Conservation (phyloP, 2,797 vertebrate genomes). For the Hippopotamyrus pictus region DNA sequence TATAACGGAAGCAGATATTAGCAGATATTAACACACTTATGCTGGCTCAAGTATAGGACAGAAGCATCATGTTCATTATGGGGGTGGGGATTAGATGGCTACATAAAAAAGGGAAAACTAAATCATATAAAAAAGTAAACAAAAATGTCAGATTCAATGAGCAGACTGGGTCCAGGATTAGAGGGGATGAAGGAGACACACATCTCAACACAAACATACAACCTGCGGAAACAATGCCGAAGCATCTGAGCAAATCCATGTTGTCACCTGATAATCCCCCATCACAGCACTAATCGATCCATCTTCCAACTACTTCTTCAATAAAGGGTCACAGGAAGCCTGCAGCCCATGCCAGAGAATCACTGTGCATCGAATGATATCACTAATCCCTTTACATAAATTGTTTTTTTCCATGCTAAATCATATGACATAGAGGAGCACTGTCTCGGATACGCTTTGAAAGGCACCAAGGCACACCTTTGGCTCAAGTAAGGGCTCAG, state of each 20-base stretch:
- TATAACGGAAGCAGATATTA: background rate
- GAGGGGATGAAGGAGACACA: background rate
- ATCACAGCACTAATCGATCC: background rate
- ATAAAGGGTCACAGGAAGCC: background rate
- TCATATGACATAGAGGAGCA: background rate
- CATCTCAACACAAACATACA: background rate
- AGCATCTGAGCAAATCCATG: background rate
- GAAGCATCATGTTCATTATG: background rate
- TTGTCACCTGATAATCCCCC: background rate
- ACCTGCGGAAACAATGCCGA: background rate
- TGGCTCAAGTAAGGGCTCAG: slow-evolving; percentile 3
- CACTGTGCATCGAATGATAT: background rate
- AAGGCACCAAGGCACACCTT: background rate
- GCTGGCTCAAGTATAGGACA: background rate
- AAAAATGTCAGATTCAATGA: background rate
- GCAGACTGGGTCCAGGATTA: background rate
- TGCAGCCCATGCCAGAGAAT: background rate
- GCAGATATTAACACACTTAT: background rate
- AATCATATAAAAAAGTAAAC: background rate
- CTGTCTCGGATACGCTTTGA: background rate
- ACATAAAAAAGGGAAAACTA: background rate
- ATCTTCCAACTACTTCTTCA: background rate
- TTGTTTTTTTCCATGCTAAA: background rate
- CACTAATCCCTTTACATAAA: background rate
- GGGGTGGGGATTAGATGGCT: background rate